A percentile compares a stretch with the other conserved stretches of the same genome.
Evolutionary conservation across 1,140 invertebrate species (phyloP).

Genomic region (Calosoma granatense): DNA sequence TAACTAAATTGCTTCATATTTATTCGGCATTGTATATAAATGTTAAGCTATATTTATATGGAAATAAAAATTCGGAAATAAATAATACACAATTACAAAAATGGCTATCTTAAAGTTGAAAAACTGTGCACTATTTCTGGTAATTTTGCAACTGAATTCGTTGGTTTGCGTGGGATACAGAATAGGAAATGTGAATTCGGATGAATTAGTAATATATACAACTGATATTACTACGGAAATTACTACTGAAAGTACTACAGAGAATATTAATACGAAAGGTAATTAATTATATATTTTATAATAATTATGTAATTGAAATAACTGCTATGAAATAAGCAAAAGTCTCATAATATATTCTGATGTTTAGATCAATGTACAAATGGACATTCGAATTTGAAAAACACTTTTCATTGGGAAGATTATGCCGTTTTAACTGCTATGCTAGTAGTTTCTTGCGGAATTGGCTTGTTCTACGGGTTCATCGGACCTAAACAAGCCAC

Average conservation of each 20-base stretch:
- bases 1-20: not conserved
- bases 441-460: slow-evolving; percentile 60
- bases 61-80: not conserved
- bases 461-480: slow-evolving; percentile 73
- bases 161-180: not conserved
- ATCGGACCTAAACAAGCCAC: slow-evolving; percentile 61
- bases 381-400: slow-evolving; percentile 18
- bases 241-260: not conserved
- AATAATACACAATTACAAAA: not conserved
- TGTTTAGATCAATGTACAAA: slow-evolving; percentile 17
- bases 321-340: not conserved
- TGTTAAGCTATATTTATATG: not conserved
- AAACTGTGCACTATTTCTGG: not conserved
- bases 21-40: not conserved
- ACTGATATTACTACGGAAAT: not conserved
- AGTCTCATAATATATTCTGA: too few relatives aligned
- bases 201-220: not conserved
- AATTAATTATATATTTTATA: not conserved
- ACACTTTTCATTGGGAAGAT: slow-evolving; percentile 52
- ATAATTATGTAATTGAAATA: not conserved
- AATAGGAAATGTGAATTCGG: not conserved
- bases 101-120: not conserved
- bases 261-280: not conserved
- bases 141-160: not conserved
- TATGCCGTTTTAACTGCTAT: slow-evolving; percentile 60